phyloP scores from a whole-genome alignment of 2,113 vertebrate genomes.

The Thalassoma bifasciatum region DNA sequence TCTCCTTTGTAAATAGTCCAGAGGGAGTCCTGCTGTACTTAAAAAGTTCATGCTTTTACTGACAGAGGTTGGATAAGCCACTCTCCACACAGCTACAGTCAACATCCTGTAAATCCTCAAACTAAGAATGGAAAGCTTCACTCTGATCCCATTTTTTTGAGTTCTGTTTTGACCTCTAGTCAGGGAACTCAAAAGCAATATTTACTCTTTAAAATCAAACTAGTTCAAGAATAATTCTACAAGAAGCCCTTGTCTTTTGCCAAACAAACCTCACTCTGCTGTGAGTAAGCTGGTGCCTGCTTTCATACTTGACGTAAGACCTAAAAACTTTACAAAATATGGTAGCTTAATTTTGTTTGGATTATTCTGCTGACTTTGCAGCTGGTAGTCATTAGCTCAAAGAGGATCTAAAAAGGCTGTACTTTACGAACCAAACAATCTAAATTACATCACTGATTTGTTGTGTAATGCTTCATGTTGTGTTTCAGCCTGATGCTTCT shows the following conservation, averaged over 20 bases:
- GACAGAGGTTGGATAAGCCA: background rate
- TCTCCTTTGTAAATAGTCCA: background rate
- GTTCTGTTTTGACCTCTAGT: background rate
- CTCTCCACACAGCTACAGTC: background rate
- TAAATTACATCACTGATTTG: constrained; percentile 17
- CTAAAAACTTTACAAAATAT: background rate
- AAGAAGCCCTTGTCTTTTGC: background rate
- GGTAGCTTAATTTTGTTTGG: background rate
- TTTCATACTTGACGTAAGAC: background rate
- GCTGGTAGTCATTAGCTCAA: constrained; percentile 13
- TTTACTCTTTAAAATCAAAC: background rate
- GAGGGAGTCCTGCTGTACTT: background rate
- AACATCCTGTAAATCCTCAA: background rate
- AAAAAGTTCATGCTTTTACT: background rate
- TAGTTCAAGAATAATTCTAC: background rate
- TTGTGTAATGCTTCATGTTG: background rate
- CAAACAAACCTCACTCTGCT: background rate
- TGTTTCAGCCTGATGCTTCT: constrained; percentile 15
- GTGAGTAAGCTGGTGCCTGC: background rate
- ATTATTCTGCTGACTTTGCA: background rate
- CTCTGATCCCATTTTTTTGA: background rate
- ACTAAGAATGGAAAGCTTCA: background rate
- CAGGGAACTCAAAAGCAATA: background rate
- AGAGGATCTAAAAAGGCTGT: background rate
- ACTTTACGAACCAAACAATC: constrained; percentile 18